Base-by-base conservation (phyloP, 2,888 invertebrate genomes). In the Tenthredo mesomela region DNA sequence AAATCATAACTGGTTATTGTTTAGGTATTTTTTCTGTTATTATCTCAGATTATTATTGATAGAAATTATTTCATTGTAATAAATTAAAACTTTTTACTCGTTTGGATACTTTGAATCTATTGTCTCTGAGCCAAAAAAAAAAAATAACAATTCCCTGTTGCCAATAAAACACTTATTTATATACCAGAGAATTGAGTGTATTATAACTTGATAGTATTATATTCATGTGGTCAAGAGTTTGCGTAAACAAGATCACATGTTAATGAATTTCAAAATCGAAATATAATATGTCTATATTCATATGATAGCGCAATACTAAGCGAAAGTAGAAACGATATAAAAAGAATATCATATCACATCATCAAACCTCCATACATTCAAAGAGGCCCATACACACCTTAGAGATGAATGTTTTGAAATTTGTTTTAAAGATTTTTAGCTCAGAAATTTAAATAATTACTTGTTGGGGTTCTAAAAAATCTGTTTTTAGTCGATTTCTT, bases 101-200 rank as follows among this genome's bases (percentile, higher is more conserved):
- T 21, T 73, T 25, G 15, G 18, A 25, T 73, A 77, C 25, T 21
- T 33, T 33, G 29, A 9, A 33, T 18, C 37, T n/a, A 61, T 50
- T 80, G 77, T 40, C 37, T 61, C 37, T 40, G 61, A 25, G 80
- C 80, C 58, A 80, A 37, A 80, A 40, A 40, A 61, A 80, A 40
- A 33, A n/a, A n/a, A n/a, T 1, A 33, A 1, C 0, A 33, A 58
- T 80, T 61, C 25, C 40, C 37, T 25, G 40, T 58, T 80, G 80
- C 80, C 80, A 80, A 80, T 80, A 61, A 80, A 21, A 21, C 61
- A 80, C 61, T 80, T 80, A 80, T 80, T 80, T 80, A 80, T 80
- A 80, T n/a, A 50, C 29, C 33, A 2, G 15, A 40, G 58, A 25
- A 61, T 37, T 12, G 12, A 21, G 33, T 61, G 33, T 37, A 77